These are phyloP conservation scores for Toxonevra muliebris DNA, from an alignment of 2,888 invertebrate genomes.

Conservation along the genomic window DNA sequence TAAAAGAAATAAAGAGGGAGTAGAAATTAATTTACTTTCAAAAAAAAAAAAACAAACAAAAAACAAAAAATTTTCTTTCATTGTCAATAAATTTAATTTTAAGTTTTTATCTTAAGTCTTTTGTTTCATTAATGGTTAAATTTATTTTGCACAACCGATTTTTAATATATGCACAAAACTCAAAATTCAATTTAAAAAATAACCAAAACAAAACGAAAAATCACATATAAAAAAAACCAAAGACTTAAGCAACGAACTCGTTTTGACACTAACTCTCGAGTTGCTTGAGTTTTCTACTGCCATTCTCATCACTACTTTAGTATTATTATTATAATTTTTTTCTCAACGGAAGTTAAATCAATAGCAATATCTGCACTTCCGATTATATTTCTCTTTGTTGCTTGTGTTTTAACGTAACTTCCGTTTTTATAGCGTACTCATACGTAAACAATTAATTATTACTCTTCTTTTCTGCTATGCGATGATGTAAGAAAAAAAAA, in stretches of 20 bases:
- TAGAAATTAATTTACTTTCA: too few species aligned
- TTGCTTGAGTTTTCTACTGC: too few species aligned
- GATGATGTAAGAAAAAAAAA: too few species aligned
- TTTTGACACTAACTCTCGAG: background rate
- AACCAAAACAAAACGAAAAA: background rate
- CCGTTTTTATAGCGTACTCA: background rate
- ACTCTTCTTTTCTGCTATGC: too few species aligned
- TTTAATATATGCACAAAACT: constrained; percentile 33
- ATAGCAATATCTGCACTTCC: constrained; percentile 12
- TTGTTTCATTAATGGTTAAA: too few species aligned
- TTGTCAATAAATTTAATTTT: too few species aligned
- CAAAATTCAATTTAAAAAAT: constrained; percentile 42
- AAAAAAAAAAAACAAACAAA: too few species aligned
- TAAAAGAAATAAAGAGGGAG: too few species aligned
- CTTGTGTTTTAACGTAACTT: background rate
- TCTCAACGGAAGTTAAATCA: constrained; percentile 15
- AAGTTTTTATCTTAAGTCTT: too few species aligned
- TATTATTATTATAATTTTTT: background rate
- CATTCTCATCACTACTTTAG: too few species aligned
- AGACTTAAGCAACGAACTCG: constrained; percentile 21
- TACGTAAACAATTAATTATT: background rate
- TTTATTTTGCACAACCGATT: too few species aligned
- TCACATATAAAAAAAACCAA: constrained; percentile 17
- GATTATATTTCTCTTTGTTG: constrained; percentile 30
- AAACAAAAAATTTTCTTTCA: too few species aligned